Evolutionary conservation across 64 coral and sea anemone species (phyloP).

Genomic region (Montipora sp.): DNA sequence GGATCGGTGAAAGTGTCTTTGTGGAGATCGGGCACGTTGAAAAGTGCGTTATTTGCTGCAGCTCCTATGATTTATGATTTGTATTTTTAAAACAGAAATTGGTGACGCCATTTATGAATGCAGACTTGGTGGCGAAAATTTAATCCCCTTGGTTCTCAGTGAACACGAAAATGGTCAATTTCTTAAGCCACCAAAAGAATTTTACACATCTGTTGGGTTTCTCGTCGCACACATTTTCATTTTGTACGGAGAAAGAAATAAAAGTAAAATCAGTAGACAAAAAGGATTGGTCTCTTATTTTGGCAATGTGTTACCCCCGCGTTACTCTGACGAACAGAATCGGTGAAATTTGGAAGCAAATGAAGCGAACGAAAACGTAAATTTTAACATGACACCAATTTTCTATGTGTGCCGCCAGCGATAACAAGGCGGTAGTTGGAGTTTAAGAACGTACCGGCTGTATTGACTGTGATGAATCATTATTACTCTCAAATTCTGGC

Average conservation of each 20-base stretch:
- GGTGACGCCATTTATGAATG: conserved; percentile 27
- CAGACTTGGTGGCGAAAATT: conserved; percentile 47
- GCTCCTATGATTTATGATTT: conserved; percentile 44
- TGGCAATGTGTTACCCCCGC: too few relatives aligned
- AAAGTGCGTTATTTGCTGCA: conserved; percentile 1
- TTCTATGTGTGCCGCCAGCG: conserved; percentile 13
- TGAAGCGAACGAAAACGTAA: neutral
- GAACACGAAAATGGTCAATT: neutral
- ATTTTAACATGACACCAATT: conserved; percentile 9
- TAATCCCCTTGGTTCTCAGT: neutral
- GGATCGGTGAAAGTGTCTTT: neutral
- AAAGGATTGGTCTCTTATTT: too few relatives aligned
- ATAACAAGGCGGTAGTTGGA: neutral
- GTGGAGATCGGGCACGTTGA: neutral
- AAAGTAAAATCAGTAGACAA: too few relatives aligned
- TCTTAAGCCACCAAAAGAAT: neutral
- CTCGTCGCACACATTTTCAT: neutral
- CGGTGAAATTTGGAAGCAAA: neutral
- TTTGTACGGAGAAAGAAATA: too few relatives aligned
- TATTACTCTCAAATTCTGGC: neutral
- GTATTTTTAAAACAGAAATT: conserved; percentile 10
- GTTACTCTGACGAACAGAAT: neutral
- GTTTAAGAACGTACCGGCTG: neutral
- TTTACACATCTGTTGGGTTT: neutral
- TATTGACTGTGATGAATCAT: conserved; percentile 40